phyloP scores from a whole-genome alignment of 1,140 invertebrate species.

The Mycetomoellerius zeteki region DNA sequence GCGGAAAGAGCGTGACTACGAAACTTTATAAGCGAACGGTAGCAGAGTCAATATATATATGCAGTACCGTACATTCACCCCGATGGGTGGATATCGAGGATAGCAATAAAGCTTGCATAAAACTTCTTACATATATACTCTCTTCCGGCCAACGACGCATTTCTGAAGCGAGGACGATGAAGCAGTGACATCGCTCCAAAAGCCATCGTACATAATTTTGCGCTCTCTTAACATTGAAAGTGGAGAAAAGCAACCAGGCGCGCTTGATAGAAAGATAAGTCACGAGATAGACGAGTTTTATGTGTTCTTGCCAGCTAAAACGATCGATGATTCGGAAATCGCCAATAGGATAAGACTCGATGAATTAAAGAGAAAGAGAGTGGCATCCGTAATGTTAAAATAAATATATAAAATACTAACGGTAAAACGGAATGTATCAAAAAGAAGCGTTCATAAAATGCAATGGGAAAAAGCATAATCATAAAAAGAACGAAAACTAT shows the following conservation, averaged over 20 bases:
- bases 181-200: slow-evolving; percentile 16
- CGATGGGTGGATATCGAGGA: slow-evolving; percentile 17
- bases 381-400: not conserved
- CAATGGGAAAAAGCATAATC: not conserved
- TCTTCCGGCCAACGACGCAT: slow-evolving; percentile 11
- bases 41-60: not conserved
- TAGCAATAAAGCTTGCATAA: not conserved
- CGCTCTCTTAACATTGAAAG: slow-evolving; percentile 43
- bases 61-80: not conserved
- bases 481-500: slow-evolving; percentile 6
- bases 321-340: not conserved
- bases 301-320: not conserved
- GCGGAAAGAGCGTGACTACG: slow-evolving; percentile 38
- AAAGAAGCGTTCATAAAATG: not conserved
- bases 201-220: slow-evolving; percentile 35
- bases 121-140: slow-evolving; percentile 6
- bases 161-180: slow-evolving; percentile 7
- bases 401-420: slow-evolving; percentile 21
- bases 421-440: slow-evolving; percentile 1
- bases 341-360: not conserved
- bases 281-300: slow-evolving; percentile 15
- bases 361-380: slow-evolving; percentile 37
- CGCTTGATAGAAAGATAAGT: not conserved
- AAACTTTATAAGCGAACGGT: slow-evolving; percentile 47
- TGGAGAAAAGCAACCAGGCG: slow-evolving; percentile 13